A percentile compares a stretch with the other conserved stretches of the same genome.
phyloP scores from a whole-genome alignment of 1,140 invertebrate genomes.

The Drosophila suzukii region DNA sequence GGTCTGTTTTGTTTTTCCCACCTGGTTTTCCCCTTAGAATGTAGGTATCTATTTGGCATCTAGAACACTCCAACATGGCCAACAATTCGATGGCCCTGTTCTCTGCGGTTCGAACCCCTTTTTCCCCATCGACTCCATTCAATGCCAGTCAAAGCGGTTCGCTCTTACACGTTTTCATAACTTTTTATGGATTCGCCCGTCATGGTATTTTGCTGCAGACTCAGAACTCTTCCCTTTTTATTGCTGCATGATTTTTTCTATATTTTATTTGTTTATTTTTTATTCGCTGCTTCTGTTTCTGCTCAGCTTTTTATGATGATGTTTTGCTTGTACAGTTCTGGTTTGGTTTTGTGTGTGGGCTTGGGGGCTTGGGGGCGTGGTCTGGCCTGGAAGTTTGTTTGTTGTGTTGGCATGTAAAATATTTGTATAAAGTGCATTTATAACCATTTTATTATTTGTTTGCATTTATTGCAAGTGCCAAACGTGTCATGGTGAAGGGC shows the following conservation, averaged over 20 bases:
- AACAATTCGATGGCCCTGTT: conserved; percentile 23
- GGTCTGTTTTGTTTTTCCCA: conserved; percentile 6
- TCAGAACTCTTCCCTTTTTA: conserved; percentile 31
- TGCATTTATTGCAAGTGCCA: conserved; percentile 51
- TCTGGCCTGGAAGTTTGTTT: conserved; percentile 25
- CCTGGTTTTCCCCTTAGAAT: conserved; percentile 1
- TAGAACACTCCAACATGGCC: conserved; percentile 7
- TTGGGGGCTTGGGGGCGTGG: not conserved
- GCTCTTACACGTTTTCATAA: conserved; percentile 67
- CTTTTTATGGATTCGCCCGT: conserved; percentile 63
- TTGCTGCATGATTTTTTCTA: conserved; percentile 53
- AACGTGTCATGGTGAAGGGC: conserved; percentile 15
- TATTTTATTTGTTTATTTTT: conserved; percentile 59
- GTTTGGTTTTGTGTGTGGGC: conserved; percentile 5
- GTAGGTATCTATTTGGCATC: conserved; percentile 46
- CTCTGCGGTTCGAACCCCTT: conserved; percentile 1
- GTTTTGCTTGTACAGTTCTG: conserved; percentile 34
- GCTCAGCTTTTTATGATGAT: conserved; percentile 47
- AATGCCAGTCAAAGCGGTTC: conserved; percentile 21
- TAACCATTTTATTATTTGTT: conserved; percentile 67
- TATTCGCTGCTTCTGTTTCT: conserved; percentile 29
- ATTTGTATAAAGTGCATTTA: conserved; percentile 71
- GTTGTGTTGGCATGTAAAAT: conserved; percentile 59
- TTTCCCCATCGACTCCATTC: conserved; percentile 3
- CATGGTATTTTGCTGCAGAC: conserved; percentile 43